Conservation (phyloP, 2,797 vertebrate genomes). For the Sebastes variabilis region DNA sequence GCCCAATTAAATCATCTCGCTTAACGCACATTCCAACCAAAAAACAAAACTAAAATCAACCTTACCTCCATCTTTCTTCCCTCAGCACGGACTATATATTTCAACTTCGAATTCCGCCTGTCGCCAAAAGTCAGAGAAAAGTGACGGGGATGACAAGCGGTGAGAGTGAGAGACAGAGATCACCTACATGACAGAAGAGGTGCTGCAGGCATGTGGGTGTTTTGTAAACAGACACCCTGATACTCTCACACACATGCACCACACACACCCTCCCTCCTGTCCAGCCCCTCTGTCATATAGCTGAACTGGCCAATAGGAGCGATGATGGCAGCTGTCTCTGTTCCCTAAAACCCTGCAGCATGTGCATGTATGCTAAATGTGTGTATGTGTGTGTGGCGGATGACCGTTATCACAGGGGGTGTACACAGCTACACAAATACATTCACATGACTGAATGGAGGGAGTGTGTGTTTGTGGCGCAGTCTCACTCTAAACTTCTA, state of each 20-base stretch:
- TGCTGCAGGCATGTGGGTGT: conserved; percentile 51
- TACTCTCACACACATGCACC: conserved; percentile 40
- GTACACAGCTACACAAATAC: neutral
- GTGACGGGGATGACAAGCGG: neutral
- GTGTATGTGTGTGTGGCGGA: neutral
- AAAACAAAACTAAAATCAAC: neutral
- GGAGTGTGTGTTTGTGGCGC: neutral
- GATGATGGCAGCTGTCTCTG: conserved; percentile 46
- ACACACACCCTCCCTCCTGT: neutral
- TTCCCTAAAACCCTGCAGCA: conserved; percentile 50
- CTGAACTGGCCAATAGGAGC: conserved; percentile 56
- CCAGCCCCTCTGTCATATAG: conserved; percentile 42
- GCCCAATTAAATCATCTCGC: neutral
- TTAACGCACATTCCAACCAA: neutral
- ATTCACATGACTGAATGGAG: neutral
- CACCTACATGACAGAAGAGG: conserved; percentile 53
- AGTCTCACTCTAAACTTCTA: neutral
- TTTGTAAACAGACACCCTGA: conserved; percentile 78
- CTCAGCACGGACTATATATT: neutral
- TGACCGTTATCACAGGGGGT: conserved; percentile 10
- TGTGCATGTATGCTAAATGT: conserved; percentile 18
- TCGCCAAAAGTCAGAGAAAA: neutral
- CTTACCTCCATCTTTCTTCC: conserved; percentile 74
- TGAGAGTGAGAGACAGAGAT: conserved; percentile 21
- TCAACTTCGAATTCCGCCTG: neutral